Conservation (phyloP, 2,888 invertebrate genomes). For the Metacarcinus magister region DNA sequence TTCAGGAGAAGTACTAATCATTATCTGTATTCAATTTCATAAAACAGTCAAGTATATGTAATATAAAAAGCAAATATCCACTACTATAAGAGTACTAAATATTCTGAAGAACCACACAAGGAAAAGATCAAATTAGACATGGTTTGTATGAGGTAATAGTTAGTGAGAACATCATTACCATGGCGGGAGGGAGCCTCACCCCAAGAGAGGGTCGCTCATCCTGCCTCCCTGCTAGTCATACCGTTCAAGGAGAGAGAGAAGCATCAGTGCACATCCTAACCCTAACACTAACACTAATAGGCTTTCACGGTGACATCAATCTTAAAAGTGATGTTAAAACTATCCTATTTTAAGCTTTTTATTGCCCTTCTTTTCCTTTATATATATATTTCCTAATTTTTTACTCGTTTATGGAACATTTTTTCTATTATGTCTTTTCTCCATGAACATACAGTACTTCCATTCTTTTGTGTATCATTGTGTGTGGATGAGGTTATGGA, state of each 20-base stretch:
- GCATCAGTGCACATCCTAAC: constrained; percentile 50
- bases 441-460: too few relatives aligned
- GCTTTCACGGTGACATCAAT: background rate
- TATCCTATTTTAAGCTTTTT: background rate
- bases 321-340: background rate
- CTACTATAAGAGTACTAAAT: background rate
- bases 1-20: background rate
- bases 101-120: background rate
- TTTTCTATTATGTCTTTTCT: background rate
- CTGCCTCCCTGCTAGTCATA: constrained; percentile 56
- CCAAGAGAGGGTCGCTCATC: background rate
- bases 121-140: constrained; percentile 10
- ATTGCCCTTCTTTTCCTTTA: background rate
- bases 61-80: background rate
- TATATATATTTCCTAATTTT: too few relatives aligned
- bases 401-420: background rate
- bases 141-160: background rate
- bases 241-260: constrained; percentile 41
- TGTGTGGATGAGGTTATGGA: too few relatives aligned
- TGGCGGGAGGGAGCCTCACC: background rate
- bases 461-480: too few relatives aligned
- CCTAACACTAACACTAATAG: background rate
- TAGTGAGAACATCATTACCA: constrained; percentile 27
- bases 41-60: background rate
- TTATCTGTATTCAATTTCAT: background rate